Evolutionary conservation across 2,113 vertebrate genomes (phyloP).

Genomic region (Phyllostomus discolor): DNA sequence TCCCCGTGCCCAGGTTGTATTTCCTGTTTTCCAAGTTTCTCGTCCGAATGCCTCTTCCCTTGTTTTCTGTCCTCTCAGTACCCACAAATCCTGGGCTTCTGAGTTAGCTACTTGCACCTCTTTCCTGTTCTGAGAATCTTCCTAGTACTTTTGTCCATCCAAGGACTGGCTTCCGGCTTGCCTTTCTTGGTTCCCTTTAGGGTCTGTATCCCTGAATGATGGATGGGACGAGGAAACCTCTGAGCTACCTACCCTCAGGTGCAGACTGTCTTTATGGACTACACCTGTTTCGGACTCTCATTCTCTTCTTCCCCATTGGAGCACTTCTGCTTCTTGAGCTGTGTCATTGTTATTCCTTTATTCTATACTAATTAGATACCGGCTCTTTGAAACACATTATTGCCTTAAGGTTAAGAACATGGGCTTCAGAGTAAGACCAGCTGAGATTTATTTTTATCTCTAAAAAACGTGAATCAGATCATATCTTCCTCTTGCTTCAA

Average conservation of each 20-base stretch:
- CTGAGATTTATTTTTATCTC: slow-evolving; percentile 23
- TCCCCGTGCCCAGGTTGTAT: not conserved
- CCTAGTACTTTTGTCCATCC: not conserved
- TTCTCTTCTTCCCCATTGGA: not conserved
- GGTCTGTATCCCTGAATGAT: not conserved
- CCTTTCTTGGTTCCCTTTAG: not conserved
- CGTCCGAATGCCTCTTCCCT: not conserved
- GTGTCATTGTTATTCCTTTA: not conserved
- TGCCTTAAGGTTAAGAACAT: not conserved
- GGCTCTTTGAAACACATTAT: not conserved
- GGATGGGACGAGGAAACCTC: not conserved
- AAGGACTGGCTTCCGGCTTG: not conserved
- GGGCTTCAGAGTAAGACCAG: not conserved
- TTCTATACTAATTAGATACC: not conserved
- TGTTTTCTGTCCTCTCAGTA: not conserved
- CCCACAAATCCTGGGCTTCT: not conserved
- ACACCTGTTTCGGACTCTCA: not conserved
- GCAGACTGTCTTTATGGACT: not conserved
- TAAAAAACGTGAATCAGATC: not conserved
- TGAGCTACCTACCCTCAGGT: not conserved
- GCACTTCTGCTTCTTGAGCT: not conserved
- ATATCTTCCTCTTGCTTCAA: not conserved
- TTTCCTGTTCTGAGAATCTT: not conserved
- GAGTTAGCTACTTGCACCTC: not conserved
- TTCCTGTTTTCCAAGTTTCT: not conserved